Evolutionary conservation across 1,140 invertebrate species (phyloP).

Genomic region (Caenorhabditis inopinata): DNA sequence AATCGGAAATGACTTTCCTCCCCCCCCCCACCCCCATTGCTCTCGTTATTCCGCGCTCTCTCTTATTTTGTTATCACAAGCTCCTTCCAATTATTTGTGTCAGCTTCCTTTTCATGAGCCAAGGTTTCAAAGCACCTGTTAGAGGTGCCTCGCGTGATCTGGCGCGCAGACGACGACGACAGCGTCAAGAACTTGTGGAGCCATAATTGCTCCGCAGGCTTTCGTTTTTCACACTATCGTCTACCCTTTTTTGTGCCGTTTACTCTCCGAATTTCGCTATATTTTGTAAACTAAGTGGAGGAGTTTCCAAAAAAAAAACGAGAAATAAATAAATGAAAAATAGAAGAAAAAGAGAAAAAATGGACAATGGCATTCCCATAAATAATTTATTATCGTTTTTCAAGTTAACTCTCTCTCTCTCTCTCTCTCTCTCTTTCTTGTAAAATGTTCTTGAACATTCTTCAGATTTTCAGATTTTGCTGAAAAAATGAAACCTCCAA

Average conservation of each 20-base stretch:
- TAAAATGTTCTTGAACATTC: too few species aligned
- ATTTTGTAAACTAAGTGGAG: too few species aligned
- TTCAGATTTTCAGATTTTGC: neutral
- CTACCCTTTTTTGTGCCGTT: neutral
- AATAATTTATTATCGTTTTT: neutral
- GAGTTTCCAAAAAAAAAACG: neutral
- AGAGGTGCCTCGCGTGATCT: neutral
- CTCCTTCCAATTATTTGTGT: neutral
- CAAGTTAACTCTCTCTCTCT: neutral
- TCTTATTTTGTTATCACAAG: neutral
- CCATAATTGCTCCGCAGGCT: slow-evolving; percentile 16
- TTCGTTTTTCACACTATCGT: slow-evolving; percentile 25
- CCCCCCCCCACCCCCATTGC: too few species aligned
- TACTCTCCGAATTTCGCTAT: too few species aligned
- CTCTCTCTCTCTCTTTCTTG: neutral
- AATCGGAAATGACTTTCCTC: neutral
- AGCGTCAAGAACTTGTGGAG: neutral
- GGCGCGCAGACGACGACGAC: neutral
- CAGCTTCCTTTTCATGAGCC: neutral
- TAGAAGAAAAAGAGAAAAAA: neutral
- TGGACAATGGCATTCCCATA: neutral
- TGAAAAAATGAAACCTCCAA: slow-evolving; percentile 8
- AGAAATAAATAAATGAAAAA: neutral
- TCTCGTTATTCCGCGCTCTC: neutral
- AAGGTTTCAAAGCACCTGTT: slow-evolving; percentile 28